Percentiles rank a stretch among this genome's conserved stretches.
Conservation (phyloP, 2,888 invertebrate genomes). For the Drosophila fungiperda region DNA sequence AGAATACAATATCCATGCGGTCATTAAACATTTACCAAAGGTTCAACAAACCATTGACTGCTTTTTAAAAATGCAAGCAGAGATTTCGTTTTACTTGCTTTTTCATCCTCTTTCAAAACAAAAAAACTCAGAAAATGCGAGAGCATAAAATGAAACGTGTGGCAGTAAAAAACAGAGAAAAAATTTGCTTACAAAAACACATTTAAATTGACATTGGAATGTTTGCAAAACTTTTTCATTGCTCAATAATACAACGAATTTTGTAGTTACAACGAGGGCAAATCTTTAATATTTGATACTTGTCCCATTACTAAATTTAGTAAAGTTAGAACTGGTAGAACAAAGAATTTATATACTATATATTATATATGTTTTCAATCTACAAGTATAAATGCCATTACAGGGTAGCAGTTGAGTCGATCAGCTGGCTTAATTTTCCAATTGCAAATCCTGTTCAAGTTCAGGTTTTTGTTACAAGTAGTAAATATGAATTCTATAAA, state of each 20-base stretch:
- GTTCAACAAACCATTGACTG: slow-evolving; percentile 56
- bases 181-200: slow-evolving; percentile 26
- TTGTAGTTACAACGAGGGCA: too few relatives aligned
- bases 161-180: slow-evolving; percentile 14
- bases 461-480: background rate
- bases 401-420: background rate
- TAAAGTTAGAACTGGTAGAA: background rate
- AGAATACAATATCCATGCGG: slow-evolving; percentile 9
- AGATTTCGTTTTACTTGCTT: slow-evolving; percentile 27
- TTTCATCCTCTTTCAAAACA: slow-evolving; percentile 42
- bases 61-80: slow-evolving; percentile 47
- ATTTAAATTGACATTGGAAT: slow-evolving; percentile 33
- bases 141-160: slow-evolving; percentile 29
- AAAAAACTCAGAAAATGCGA: slow-evolving; percentile 32
- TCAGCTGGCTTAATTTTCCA: background rate
- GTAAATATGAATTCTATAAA: slow-evolving; percentile 24
- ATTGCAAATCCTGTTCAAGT: slow-evolving; percentile 7
- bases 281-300: background rate
- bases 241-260: background rate
- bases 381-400: background rate
- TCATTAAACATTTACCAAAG: slow-evolving; percentile 23
- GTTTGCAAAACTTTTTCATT: background rate
- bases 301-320: too few relatives aligned
- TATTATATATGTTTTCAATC: background rate
- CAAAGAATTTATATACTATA: too few relatives aligned